Conservation (phyloP, 2,797 vertebrate genomes). For the Psittacula echo region DNA sequence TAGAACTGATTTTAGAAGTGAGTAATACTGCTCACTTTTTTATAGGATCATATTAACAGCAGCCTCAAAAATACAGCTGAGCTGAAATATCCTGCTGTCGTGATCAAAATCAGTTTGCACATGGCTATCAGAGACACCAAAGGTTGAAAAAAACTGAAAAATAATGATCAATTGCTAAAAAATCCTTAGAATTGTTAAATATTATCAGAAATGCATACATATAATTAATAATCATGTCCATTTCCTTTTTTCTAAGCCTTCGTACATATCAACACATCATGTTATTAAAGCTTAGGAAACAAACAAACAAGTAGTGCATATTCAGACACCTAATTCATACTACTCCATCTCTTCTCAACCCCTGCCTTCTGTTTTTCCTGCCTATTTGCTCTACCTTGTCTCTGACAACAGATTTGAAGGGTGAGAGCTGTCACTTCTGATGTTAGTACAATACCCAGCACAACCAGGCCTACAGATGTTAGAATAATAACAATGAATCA, state of each 20-base stretch:
- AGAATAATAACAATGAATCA: neutral
- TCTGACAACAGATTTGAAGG: neutral
- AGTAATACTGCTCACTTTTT: neutral
- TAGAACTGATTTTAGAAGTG: conserved; percentile 42
- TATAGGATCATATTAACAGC: neutral
- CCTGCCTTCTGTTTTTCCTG: neutral
- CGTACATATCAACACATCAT: neutral
- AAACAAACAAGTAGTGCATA: neutral
- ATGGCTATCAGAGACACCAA: neutral
- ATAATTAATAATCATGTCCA: neutral
- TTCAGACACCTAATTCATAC: neutral
- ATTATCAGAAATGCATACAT: neutral
- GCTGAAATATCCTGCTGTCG: neutral
- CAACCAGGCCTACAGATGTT: neutral
- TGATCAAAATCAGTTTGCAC: neutral
- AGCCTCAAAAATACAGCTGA: neutral
- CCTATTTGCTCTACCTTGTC: neutral
- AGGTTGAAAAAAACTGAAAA: neutral
- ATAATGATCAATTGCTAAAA: neutral
- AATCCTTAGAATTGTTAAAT: neutral
- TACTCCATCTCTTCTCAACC: neutral
- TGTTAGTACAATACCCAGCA: neutral
- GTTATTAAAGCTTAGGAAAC: neutral
- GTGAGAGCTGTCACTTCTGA: neutral
- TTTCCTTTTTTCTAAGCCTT: neutral